Evolutionary conservation across 2,113 vertebrate genomes (phyloP).

Genomic region (Strigops habroptila): DNA sequence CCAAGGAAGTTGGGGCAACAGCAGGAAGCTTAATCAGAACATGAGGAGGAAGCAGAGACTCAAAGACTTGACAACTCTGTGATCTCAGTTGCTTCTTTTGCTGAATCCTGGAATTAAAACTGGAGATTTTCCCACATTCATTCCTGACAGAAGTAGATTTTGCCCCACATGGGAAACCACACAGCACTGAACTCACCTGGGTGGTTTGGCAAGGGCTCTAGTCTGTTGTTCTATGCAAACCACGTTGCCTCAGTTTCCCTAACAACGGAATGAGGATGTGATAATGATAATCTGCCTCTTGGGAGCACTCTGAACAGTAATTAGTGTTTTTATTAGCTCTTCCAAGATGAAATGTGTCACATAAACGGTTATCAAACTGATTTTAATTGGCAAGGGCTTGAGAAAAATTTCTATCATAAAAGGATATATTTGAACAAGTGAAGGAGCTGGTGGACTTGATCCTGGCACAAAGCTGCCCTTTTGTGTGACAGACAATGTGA

Average conservation of each 20-base stretch:
- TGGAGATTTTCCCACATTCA: background rate
- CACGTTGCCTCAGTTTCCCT: conserved; percentile 1
- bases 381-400: background rate
- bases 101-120: background rate
- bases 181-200: background rate
- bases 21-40: background rate
- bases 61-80: background rate
- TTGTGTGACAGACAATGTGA: background rate
- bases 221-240: background rate
- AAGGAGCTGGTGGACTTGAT: background rate
- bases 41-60: background rate
- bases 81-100: background rate
- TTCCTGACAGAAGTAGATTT: background rate
- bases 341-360: background rate
- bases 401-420: background rate
- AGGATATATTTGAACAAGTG: background rate
- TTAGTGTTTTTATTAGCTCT: conserved; percentile 1
- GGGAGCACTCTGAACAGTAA: background rate
- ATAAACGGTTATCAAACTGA: background rate
- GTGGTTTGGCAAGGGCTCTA: background rate
- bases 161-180: background rate
- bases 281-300: background rate
- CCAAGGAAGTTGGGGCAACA: background rate
- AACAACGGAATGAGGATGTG: background rate
- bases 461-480: background rate